Percentiles rank a stretch among this genome's conserved stretches.
These are phyloP conservation scores for Nesogale talazaci DNA, from an alignment of 2,113 vertebrate species.

Conservation along the genomic window DNA sequence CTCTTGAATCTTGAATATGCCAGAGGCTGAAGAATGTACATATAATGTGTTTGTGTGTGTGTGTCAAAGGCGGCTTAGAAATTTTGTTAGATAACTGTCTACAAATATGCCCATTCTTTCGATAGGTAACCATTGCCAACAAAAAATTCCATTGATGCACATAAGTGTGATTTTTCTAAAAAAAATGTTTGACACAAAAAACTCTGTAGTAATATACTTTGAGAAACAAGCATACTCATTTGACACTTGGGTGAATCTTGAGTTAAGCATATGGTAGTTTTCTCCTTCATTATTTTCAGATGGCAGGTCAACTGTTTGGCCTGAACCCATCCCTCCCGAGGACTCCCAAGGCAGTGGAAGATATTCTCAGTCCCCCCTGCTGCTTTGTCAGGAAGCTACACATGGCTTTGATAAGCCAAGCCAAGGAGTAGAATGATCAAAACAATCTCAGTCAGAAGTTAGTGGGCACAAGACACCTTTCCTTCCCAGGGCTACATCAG, in stretches of 20 bases:
- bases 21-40: neutral
- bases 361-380: conserved; percentile 2
- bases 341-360: conserved; percentile 31
- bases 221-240: neutral
- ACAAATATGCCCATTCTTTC: conserved; percentile 38
- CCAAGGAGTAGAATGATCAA: conserved; percentile 22
- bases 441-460: neutral
- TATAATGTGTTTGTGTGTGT: neutral
- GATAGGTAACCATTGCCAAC: neutral
- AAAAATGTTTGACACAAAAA: conserved; percentile 29
- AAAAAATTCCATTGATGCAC: neutral
- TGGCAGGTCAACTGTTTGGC: conserved; percentile 15
- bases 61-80: neutral
- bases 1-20: neutral
- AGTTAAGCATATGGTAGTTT: neutral
- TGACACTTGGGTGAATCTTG: neutral
- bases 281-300: conserved; percentile 36
- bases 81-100: neutral
- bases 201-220: neutral
- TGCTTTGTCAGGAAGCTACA: neutral
- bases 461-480: neutral
- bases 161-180: neutral
- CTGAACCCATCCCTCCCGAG: neutral
- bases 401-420: conserved; percentile 31
- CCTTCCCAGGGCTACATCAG: neutral